phyloP scores from a whole-genome alignment of 2,797 vertebrate species.

The Alosa sapidissima region DNA sequence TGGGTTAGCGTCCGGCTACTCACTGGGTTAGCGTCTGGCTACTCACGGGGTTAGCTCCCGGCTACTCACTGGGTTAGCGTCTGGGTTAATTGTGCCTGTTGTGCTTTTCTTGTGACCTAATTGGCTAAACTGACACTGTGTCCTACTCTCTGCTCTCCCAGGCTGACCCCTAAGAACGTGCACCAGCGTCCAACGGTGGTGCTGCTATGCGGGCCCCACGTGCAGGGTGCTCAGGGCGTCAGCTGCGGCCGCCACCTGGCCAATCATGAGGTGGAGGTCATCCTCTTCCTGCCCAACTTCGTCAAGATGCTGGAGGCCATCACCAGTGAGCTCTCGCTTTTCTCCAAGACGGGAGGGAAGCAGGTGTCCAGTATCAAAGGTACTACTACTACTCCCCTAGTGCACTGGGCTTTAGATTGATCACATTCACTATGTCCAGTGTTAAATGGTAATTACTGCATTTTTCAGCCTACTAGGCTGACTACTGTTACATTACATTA shows the following conservation, averaged over 20 bases:
- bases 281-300: constrained; percentile 95
- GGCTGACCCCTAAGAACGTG: constrained; percentile 96
- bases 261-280: constrained; percentile 94
- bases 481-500: no score
- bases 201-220: constrained; percentile 91
- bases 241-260: constrained; percentile 95
- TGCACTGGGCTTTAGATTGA: not conserved
- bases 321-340: constrained; percentile 90
- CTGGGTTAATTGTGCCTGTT: no score
- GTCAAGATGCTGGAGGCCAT: constrained; percentile 97
- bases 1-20: no score
- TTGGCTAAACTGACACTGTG: no score
- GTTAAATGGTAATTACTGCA: no score
- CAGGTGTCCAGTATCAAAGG: constrained; percentile 95
- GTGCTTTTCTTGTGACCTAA: no score
- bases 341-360: constrained; percentile 89
- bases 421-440: no score
- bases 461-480: no score
- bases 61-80: no score
- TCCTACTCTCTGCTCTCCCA: constrained; percentile 51
- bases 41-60: no score
- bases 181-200: constrained; percentile 95
- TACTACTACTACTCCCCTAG: constrained; percentile 53
- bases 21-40: no score
- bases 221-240: constrained; percentile 97